These are phyloP conservation scores for Xerus rutilus DNA, from an alignment of 2,797 vertebrate species.

Conservation along the genomic window DNA sequence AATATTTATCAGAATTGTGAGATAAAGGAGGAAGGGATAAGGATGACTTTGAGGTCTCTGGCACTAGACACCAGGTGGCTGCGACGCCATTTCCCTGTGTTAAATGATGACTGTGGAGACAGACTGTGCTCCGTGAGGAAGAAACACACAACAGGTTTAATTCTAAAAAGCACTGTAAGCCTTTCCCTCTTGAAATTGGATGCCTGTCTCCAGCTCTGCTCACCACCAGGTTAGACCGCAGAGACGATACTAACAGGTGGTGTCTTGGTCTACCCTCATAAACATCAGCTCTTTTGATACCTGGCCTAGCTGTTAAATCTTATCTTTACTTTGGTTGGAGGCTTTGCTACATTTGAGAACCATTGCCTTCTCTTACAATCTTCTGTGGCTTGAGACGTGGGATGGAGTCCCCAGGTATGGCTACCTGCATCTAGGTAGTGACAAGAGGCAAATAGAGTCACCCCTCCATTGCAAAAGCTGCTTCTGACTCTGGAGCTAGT, in stretches of 20 bases:
- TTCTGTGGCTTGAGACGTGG: background rate
- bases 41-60: background rate
- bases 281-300: background rate
- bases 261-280: fast-evolving
- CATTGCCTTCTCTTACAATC: background rate
- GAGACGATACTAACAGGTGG: background rate
- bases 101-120: background rate
- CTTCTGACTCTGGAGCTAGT: background rate
- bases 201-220: background rate
- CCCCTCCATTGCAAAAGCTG: background rate
- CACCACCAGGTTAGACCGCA: background rate
- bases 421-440: too few species aligned
- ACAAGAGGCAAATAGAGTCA: fast-evolving
- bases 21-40: background rate
- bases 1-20: background rate
- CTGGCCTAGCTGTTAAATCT: background rate
- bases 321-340: background rate
- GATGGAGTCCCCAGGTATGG: too few species aligned
- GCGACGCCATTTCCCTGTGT: background rate
- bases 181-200: background rate
- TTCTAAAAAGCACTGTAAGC: background rate
- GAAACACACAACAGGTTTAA: background rate
- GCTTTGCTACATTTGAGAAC: background rate
- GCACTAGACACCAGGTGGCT: background rate
- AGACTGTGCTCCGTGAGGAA: background rate